Base-by-base conservation (phyloP, 1,140 invertebrate species). In the Sycobia sp. region DNA sequence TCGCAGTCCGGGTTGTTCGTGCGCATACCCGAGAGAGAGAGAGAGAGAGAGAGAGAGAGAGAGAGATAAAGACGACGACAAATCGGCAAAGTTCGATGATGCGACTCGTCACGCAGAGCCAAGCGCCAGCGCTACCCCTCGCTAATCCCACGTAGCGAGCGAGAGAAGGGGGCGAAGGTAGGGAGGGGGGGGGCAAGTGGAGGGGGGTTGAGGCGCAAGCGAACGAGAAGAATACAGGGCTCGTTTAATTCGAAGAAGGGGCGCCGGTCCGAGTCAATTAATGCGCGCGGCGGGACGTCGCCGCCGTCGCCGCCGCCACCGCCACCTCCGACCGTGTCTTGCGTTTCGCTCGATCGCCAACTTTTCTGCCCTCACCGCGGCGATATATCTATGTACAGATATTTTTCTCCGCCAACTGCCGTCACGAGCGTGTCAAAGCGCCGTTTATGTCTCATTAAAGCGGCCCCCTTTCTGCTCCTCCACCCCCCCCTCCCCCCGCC, bases 21-120 rank as follows among this genome's bases (percentile, higher is more conserved):
- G 36, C 25, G 47, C 47, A 43, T 13, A 34, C 10, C 20, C 25
- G 23, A 5, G 47, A 47, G 1, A n/a, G n/a, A n/a, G n/a, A n/a
- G n/a, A n/a, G n/a, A n/a, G n/a, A n/a, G n/a, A n/a, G n/a, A n/a
- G n/a, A n/a, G n/a, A n/a, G n/a, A n/a, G n/a, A n/a, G n/a, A n/a
- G n/a, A n/a, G n/a, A n/a, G n/a, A n/a, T n/a, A n/a, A n/a, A n/a
- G 36, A 23, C 25, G 23, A 61, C 18, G 58, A 61, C 58, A 53
- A 61, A 61, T 61, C 39, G 43, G 11, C 50, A 61, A 61, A 61
- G 49, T 61, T 61, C 49, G 57, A 60, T 60, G 57, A 60, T 60
- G 57, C 36, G 58, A 51, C 49, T 53, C 38, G 50, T 62, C 59
- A 62, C 59, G 59, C 50, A 54, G 49, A 51, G 25, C 41, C 27